A percentile compares a stretch with the other conserved stretches of the same genome.
Evolutionary conservation across 2,113 vertebrate genomes (phyloP).

Genomic region (Hassar affinis): DNA sequence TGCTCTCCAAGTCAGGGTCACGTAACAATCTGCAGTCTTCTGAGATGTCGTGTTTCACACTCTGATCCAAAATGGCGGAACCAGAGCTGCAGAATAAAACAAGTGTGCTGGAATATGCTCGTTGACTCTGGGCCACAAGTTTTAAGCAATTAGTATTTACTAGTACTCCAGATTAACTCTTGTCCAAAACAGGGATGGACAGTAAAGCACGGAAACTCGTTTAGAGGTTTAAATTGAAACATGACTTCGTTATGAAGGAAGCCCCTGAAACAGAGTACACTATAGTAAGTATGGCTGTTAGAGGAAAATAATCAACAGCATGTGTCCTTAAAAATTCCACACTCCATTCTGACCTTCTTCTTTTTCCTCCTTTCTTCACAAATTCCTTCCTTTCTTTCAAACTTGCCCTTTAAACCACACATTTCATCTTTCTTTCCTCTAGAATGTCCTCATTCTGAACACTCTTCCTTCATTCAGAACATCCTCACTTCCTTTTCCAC

Average conservation of each 20-base stretch:
- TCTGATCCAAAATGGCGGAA: background rate
- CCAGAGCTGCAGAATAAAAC: background rate
- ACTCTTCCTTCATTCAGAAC: background rate
- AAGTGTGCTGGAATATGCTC: background rate
- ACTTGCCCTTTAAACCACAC: too few species aligned
- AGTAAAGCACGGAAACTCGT: too few species aligned
- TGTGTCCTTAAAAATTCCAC: background rate
- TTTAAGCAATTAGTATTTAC: background rate
- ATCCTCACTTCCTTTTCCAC: background rate
- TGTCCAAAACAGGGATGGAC: too few species aligned
- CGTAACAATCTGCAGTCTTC: background rate
- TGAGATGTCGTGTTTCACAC: background rate
- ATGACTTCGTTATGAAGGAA: background rate
- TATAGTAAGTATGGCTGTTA: background rate
- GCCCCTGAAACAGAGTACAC: background rate
- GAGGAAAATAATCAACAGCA: background rate
- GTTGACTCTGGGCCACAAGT: background rate
- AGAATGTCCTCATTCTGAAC: background rate
- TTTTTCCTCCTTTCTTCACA: background rate
- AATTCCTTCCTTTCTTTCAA: background rate
- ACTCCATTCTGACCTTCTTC: background rate
- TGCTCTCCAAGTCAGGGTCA: conserved; percentile 1
- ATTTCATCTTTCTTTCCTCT: background rate
- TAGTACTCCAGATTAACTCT: background rate
- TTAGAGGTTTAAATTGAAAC: too few species aligned